Conservation (phyloP, 92 coral and sea anemone species). For the Meandrina meandrites region DNA sequence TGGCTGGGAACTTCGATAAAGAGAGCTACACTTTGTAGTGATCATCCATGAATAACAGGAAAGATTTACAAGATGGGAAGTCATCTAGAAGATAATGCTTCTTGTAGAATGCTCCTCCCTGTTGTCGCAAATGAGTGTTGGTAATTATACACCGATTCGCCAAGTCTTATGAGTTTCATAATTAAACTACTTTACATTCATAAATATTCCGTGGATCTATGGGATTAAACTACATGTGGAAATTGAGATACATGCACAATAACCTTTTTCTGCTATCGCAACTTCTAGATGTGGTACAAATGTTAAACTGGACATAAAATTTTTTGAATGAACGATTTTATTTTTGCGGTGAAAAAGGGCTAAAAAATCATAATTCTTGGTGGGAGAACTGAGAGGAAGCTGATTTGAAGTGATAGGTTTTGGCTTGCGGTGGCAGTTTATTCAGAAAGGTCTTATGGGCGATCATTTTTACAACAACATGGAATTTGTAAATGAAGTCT, state of each 20-base stretch:
- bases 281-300: neutral
- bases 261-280: neutral
- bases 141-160: neutral
- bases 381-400: neutral
- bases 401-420: constrained; percentile 7
- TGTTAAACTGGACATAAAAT: neutral
- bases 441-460: neutral
- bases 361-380: neutral
- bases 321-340: neutral
- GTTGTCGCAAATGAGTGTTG: neutral
- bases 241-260: too few species aligned
- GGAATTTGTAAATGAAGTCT: neutral
- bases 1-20: constrained; percentile 24
- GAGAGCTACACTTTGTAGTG: neutral
- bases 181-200: neutral
- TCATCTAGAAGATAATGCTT: constrained; percentile 4
- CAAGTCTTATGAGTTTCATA: neutral
- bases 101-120: neutral
- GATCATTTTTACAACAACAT: neutral
- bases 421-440: neutral
- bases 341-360: neutral
- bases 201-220: neutral
- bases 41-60: constrained; percentile 19
- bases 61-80: constrained; percentile 30
- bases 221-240: neutral